Percentiles rank a stretch among this genome's conserved stretches.
phyloP scores from a whole-genome alignment of 2,888 invertebrate species.

The Tipula vernalis region DNA sequence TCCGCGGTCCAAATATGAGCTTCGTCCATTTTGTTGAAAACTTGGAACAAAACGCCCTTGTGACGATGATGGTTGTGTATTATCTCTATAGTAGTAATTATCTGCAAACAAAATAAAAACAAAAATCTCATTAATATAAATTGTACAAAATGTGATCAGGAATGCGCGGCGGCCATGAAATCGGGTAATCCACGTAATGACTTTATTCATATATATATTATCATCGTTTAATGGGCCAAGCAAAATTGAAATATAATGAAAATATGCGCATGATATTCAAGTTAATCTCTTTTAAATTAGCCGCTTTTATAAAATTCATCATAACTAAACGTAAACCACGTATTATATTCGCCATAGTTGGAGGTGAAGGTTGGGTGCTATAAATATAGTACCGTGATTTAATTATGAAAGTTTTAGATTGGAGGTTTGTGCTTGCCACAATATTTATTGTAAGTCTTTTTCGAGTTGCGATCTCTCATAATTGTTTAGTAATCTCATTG shows the following conservation, averaged over 20 bases:
- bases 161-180: neutral
- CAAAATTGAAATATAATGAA: neutral
- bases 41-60: slow-evolving; percentile 33
- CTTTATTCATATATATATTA: neutral
- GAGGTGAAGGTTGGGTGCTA: neutral
- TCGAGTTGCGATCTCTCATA: neutral
- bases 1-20: slow-evolving; percentile 16
- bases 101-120: slow-evolving; percentile 24
- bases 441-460: neutral
- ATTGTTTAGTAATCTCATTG: neutral
- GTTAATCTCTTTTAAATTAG: neutral
- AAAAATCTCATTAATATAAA: neutral
- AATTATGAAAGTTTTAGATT: neutral
- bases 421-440: neutral
- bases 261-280: neutral
- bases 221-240: neutral
- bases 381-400: neutral
- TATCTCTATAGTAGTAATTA: slow-evolving; percentile 25
- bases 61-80: slow-evolving; percentile 22
- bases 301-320: neutral
- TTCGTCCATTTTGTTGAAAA: slow-evolving; percentile 16
- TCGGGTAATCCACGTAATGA: neutral
- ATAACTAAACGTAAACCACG: neutral
- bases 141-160: neutral
- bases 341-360: neutral